phyloP scores from a whole-genome alignment of 2,888 invertebrate species.

The Drosophila falleni region DNA sequence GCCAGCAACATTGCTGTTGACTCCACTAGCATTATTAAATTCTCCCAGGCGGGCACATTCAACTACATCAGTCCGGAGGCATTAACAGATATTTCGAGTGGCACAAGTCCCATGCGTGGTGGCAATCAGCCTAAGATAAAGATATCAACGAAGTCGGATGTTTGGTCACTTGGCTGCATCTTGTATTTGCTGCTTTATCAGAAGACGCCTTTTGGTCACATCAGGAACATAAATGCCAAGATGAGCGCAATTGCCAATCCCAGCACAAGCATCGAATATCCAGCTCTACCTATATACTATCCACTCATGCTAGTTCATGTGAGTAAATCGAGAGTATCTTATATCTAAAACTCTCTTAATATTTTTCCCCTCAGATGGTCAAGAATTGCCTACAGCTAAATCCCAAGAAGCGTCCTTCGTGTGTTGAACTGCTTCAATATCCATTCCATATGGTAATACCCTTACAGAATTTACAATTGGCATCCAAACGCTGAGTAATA shows the following conservation, averaged over 20 bases:
- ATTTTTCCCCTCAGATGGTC: constrained; percentile 74
- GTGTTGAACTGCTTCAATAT: constrained; percentile 84
- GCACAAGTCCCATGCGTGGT: constrained; percentile 84
- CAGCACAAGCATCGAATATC: constrained; percentile 91
- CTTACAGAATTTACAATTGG: constrained; percentile 77
- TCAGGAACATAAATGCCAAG: constrained; percentile 90
- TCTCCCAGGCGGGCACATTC: constrained; percentile 94
- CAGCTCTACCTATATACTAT: constrained; percentile 87
- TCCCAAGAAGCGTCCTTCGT: constrained; percentile 84
- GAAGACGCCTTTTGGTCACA: constrained; percentile 95
- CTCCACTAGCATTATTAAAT: constrained; percentile 94
- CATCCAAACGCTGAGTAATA: constrained; percentile 40
- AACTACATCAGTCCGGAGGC: constrained; percentile 99
- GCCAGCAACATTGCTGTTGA: constrained; percentile 94
- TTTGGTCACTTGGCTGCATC: constrained; percentile 99
- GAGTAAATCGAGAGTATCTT: constrained; percentile 29
- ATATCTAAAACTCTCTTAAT: background rate
- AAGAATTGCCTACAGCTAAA: constrained; percentile 84
- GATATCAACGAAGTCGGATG: constrained; percentile 96
- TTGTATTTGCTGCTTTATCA: constrained; percentile 96
- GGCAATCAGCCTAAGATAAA: constrained; percentile 86
- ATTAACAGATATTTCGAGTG: constrained; percentile 88
- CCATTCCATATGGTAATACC: constrained; percentile 85
- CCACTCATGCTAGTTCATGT: constrained; percentile 85
- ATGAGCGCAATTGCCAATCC: constrained; percentile 92